Conservation (phyloP, 92 coral and sea anemone genomes). For the Epizoanthus fatuus region DNA sequence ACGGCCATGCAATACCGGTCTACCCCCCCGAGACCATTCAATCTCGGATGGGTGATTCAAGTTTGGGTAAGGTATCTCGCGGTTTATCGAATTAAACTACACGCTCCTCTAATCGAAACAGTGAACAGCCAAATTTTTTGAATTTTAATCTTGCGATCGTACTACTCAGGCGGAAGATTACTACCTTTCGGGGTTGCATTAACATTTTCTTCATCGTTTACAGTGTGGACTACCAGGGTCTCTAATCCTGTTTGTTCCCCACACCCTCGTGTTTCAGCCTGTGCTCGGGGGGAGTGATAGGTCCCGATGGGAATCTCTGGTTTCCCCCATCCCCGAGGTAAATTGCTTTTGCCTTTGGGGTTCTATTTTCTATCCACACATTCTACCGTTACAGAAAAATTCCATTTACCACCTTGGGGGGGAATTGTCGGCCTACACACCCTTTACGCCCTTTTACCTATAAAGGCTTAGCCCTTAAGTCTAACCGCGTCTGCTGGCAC, state of each 20-base stretch:
- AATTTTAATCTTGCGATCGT: conserved; percentile 93
- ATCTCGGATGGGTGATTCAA: conserved; percentile 60
- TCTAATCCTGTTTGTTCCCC: conserved; percentile 98
- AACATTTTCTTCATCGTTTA: conserved; percentile 88
- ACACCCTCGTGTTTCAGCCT: conserved; percentile 91
- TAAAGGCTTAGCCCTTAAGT: conserved; percentile 89
- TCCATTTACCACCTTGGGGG: conserved; percentile 83
- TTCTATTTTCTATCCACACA: conserved; percentile 89
- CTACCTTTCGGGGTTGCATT: conserved; percentile 75
- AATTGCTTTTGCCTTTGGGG: conserved; percentile 85
- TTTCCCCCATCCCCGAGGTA: conserved; percentile 65
- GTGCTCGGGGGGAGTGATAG: conserved; percentile 35
- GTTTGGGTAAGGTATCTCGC: conserved; percentile 89
- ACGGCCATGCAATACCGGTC: conserved; percentile 97
- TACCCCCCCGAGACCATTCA: conserved; percentile 17
- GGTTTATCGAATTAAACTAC: conserved; percentile 94
- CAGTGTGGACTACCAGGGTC: conserved; percentile 97
- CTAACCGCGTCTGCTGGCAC: conserved; percentile 98
- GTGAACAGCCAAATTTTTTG: conserved; percentile 95
- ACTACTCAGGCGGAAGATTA: conserved; percentile 91
- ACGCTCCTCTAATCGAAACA: conserved; percentile 93
- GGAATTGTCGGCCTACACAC: conserved; percentile 79
- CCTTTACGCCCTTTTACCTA: conserved; percentile 86
- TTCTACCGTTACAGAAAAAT: conserved; percentile 92
- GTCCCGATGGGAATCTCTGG: not conserved